A percentile compares a stretch with the other conserved stretches of the same genome.
Conservation (phyloP, 2,888 invertebrate species). For the Apamea monoglypha region DNA sequence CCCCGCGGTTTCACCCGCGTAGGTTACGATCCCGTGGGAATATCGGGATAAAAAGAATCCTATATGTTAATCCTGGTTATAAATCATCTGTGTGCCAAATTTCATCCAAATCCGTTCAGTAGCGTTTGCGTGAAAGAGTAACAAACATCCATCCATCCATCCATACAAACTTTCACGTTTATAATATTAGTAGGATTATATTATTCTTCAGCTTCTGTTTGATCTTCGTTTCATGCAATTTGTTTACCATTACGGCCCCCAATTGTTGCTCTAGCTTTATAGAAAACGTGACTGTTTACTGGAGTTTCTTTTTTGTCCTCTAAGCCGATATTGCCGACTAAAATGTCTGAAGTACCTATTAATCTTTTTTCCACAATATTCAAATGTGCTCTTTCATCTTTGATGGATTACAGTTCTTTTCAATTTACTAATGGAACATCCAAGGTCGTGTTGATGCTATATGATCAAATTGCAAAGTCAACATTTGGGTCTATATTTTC, state of each 20-base stretch:
- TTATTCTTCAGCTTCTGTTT: conserved; percentile 52
- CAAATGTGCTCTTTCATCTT: conserved; percentile 12
- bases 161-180: too few relatives aligned
- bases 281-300: conserved; percentile 53
- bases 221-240: conserved; percentile 54
- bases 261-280: conserved; percentile 37
- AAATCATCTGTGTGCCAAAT: too few relatives aligned
- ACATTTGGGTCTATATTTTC: conserved; percentile 8
- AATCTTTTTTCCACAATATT: conserved; percentile 15
- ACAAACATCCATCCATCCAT: too few relatives aligned
- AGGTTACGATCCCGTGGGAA: too few relatives aligned
- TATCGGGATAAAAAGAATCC: too few relatives aligned
- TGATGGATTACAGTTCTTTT: neutral
- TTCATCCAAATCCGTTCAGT: too few relatives aligned
- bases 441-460: neutral
- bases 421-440: conserved; percentile 35
- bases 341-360: neutral
- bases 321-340: conserved; percentile 6
- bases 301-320: conserved; percentile 46
- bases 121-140: too few relatives aligned
- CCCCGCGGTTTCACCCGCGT: too few relatives aligned
- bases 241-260: conserved; percentile 51
- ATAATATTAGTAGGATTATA: too few relatives aligned
- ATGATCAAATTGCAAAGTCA: conserved; percentile 25
- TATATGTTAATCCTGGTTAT: too few relatives aligned